phyloP scores from a whole-genome alignment of 2,888 invertebrate genomes.

The Balanococcus diminutus region DNA sequence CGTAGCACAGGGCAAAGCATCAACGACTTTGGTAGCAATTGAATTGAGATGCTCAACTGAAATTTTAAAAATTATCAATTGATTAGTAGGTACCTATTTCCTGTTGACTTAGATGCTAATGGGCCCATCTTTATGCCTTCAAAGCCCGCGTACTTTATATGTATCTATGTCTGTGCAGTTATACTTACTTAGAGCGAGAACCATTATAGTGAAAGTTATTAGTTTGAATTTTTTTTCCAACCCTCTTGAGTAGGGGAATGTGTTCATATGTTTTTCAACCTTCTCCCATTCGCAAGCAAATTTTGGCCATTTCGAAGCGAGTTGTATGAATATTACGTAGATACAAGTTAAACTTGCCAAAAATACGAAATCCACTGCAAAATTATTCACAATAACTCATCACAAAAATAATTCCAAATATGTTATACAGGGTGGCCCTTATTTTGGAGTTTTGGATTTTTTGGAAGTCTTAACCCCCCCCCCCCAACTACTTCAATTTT shows the following conservation, averaged over 20 bases:
- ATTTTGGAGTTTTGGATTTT: no score
- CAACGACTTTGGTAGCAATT: conserved; percentile 66
- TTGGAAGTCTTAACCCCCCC: no score
- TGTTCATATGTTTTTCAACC: conserved; percentile 61
- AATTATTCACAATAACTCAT: no score
- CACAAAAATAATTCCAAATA: no score
- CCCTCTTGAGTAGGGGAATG: conserved; percentile 60
- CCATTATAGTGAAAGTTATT: conserved; percentile 60
- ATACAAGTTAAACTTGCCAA: conserved; percentile 66
- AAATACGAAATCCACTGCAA: conserved; percentile 64
- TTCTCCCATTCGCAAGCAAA: conserved; percentile 61
- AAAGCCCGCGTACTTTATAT: no score
- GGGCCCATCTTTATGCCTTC: no score
- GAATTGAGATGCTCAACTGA: conserved; percentile 70
- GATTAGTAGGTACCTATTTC: no score
- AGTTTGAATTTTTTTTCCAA: conserved; percentile 60
- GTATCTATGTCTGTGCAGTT: not conserved
- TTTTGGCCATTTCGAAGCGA: conserved; percentile 66
- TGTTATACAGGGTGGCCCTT: no score
- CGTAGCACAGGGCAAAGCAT: conserved; percentile 63
- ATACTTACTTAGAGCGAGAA: conserved; percentile 60
- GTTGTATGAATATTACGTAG: conserved; percentile 64
- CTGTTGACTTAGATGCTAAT: no score
- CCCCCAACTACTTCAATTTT: no score
- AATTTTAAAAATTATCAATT: not conserved